Conservation (phyloP, 1,140 invertebrate species). For the Drosophila azteca region DNA sequence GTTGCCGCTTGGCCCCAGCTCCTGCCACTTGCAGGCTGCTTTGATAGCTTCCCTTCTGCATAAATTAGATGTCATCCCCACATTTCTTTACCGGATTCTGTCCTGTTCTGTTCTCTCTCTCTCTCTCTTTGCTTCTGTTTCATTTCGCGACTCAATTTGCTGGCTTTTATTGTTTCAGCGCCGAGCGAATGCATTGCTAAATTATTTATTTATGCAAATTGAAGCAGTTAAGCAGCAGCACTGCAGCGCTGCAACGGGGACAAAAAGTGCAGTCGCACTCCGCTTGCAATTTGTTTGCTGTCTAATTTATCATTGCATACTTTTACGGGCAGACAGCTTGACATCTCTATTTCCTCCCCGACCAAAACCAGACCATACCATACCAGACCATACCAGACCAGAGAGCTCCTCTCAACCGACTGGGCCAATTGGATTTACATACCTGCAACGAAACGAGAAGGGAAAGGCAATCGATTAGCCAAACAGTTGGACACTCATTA, state of each 20-base stretch:
- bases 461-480: slow-evolving; percentile 17
- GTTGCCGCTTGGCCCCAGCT: not conserved
- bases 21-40: not conserved
- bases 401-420: not conserved
- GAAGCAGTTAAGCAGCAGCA: slow-evolving; percentile 69
- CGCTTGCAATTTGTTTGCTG: slow-evolving; percentile 45
- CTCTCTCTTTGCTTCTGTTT: slow-evolving; percentile 23
- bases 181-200: slow-evolving; percentile 57
- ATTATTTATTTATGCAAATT: slow-evolving; percentile 82
- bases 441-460: slow-evolving; percentile 42
- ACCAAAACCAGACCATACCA: not conserved
- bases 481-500: slow-evolving; percentile 9
- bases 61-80: slow-evolving; percentile 55
- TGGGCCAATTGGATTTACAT: slow-evolving; percentile 40
- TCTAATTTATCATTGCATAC: slow-evolving; percentile 75
- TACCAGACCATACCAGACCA: not conserved
- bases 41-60: slow-evolving; percentile 53
- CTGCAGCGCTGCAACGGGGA: not conserved
- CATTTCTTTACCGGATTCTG: not conserved
- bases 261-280: slow-evolving; percentile 55
- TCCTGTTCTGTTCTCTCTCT: not conserved
- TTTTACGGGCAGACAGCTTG: slow-evolving; percentile 58
- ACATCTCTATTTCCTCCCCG: slow-evolving; percentile 57
- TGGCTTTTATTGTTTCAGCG: slow-evolving; percentile 68
- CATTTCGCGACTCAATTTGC: slow-evolving; percentile 77